phyloP scores from a whole-genome alignment of 2,113 vertebrate species.

The Crotalus viridis region DNA sequence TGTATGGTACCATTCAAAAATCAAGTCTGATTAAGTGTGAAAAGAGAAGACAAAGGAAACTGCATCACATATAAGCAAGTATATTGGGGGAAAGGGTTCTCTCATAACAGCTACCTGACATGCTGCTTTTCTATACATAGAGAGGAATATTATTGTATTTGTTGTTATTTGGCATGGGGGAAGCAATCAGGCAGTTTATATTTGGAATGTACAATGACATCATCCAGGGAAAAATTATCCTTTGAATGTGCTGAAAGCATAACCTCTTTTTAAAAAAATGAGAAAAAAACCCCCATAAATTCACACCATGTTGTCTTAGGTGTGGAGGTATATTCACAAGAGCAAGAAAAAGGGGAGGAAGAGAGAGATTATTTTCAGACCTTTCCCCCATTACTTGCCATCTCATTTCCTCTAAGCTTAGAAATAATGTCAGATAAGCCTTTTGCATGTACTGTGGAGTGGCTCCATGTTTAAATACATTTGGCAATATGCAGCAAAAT shows the following conservation, averaged over 20 bases:
- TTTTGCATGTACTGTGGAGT: background rate
- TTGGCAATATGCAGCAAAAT: constrained; percentile 22
- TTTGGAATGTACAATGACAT: background rate
- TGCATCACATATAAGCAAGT: background rate
- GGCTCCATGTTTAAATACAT: constrained; percentile 22
- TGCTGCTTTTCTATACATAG: background rate
- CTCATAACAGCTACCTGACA: background rate
- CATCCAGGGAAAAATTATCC: no score
- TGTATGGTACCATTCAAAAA: background rate
- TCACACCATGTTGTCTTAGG: background rate
- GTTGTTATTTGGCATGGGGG: background rate
- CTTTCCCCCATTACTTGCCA: background rate
- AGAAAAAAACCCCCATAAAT: background rate
- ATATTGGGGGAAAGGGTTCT: background rate
- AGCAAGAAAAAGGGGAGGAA: background rate
- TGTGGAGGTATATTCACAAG: background rate
- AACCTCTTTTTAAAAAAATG: background rate
- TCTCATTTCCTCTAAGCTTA: constrained; percentile 36
- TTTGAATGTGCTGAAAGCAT: background rate
- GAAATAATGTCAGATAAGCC: constrained; percentile 27
- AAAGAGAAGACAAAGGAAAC: background rate
- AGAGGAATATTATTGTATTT: background rate
- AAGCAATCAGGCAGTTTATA: background rate
- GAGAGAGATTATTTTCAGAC: constrained; percentile 11
- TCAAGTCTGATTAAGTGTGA: background rate